A percentile compares a stretch with the other conserved stretches of the same genome.
These are phyloP conservation scores for Coecobrya sp. DNA, from an alignment of 2,888 invertebrate genomes.

Conservation along the genomic window DNA sequence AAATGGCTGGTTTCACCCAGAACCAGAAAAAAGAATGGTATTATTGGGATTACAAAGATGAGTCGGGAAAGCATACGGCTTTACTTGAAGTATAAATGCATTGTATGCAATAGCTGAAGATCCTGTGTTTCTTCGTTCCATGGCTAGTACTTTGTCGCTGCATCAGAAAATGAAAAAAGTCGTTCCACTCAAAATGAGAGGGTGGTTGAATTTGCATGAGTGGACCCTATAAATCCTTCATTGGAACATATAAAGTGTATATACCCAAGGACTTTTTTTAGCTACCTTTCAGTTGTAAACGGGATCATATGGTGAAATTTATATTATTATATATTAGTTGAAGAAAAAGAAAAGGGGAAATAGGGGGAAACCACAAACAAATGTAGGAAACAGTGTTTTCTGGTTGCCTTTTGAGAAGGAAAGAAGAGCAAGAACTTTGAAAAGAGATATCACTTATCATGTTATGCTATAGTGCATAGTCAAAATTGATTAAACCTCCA, in stretches of 20 bases:
- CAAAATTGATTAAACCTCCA: no score
- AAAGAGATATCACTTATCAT: no score
- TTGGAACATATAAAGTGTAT: no score
- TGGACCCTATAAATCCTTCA: conserved; percentile 21
- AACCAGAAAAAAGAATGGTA: not conserved
- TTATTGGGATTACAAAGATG: not conserved
- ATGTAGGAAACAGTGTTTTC: no score
- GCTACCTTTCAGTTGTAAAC: not conserved
- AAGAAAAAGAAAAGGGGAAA: not conserved
- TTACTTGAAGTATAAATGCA: not conserved
- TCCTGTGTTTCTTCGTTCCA: not conserved
- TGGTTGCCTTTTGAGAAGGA: no score
- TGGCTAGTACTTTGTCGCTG: no score
- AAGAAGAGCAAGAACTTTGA: no score
- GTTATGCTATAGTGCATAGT: no score
- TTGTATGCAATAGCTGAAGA: no score
- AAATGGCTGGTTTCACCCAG: not conserved
- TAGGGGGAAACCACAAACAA: not conserved
- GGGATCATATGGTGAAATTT: not conserved
- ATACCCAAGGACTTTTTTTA: no score
- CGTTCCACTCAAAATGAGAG: conserved; percentile 26
- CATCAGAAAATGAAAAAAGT: not conserved
- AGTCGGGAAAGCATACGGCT: not conserved
- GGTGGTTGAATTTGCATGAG: conserved; percentile 27
- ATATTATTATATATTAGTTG: conserved; percentile 1